These are phyloP conservation scores for Apotomis betuletana DNA, from an alignment of 2,888 invertebrate genomes.

Conservation along the genomic window DNA sequence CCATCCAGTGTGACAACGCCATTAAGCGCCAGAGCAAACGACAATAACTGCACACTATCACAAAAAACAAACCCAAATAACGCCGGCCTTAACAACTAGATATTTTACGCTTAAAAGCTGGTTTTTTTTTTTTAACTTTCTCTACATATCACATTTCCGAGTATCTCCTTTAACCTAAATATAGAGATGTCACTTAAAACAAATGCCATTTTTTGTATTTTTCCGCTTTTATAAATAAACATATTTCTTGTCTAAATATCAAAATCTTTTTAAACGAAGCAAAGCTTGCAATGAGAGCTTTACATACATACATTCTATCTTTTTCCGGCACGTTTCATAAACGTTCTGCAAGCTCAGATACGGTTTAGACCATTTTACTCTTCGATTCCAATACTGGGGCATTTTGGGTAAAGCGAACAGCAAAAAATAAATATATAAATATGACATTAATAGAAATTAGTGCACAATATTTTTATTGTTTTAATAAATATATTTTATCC, in stretches of 20 bases:
- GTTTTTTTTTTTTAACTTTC: conserved; percentile 71
- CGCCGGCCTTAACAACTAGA: conserved; percentile 63
- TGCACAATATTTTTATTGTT: too few species aligned
- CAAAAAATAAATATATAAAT: too few species aligned
- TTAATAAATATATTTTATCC: too few species aligned
- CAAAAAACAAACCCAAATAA: conserved; percentile 45
- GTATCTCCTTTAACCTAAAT: conserved; percentile 71
- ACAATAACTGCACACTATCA: conserved; percentile 14
- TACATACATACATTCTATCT: neutral
- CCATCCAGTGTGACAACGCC: too few species aligned
- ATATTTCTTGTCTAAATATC: conserved; percentile 16
- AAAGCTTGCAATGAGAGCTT: conserved; percentile 50
- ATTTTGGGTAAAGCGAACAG: too few species aligned
- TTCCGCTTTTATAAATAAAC: conserved; percentile 16
- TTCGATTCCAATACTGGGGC: too few species aligned
- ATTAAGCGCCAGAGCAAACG: conserved; percentile 16
- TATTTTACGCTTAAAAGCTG: conserved; percentile 53
- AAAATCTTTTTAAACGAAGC: conserved; percentile 10
- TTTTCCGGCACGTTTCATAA: neutral
- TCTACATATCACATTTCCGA: conserved; percentile 78
- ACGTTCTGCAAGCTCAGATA: too few species aligned
- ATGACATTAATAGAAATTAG: too few species aligned
- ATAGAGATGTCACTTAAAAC: conserved; percentile 60
- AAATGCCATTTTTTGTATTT: conserved; percentile 63
- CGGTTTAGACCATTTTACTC: too few species aligned